A percentile compares a stretch with the other conserved stretches of the same genome.
phyloP scores from a whole-genome alignment of 2,797 vertebrate species.

The Anabacerthia variegaticeps region DNA sequence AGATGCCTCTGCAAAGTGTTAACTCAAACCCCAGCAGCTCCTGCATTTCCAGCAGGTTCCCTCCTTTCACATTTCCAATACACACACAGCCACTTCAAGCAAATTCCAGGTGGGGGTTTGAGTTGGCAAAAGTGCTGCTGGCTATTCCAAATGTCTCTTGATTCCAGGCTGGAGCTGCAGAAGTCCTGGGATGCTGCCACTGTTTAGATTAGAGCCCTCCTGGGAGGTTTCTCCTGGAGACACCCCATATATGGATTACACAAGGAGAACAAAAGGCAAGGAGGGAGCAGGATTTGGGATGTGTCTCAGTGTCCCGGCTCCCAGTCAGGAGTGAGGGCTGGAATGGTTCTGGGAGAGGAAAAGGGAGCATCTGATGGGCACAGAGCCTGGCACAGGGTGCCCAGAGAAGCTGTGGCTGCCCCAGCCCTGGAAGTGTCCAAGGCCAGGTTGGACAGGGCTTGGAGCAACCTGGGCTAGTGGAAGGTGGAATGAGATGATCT shows the following conservation, averaged over 20 bases:
- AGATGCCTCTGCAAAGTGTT: background rate
- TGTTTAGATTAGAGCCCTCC: conserved; percentile 10
- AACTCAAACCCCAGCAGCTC: background rate
- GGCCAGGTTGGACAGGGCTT: background rate
- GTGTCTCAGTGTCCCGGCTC: background rate
- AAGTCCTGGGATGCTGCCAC: conserved; percentile 33
- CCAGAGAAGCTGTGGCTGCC: no score
- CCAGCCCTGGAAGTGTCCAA: background rate
- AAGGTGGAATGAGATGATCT: background rate
- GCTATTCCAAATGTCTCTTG: background rate
- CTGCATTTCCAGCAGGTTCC: background rate
- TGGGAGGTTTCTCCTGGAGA: conserved; percentile 42
- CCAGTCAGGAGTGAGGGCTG: background rate
- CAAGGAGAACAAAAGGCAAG: background rate
- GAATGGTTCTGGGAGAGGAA: background rate
- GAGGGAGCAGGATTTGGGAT: background rate
- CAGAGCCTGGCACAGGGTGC: background rate
- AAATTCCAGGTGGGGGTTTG: background rate
- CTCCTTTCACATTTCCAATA: background rate
- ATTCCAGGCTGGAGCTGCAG: background rate
- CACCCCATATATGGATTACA: conserved; percentile 16
- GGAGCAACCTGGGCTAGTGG: background rate
- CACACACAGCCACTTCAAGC: background rate
- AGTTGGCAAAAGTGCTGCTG: background rate
- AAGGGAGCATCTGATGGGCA: background rate